Evolutionary conservation across 1,140 invertebrate species (phyloP), one percentile per base, ranked within the genome.

Genomic region (Bombus impatiens): DNA sequence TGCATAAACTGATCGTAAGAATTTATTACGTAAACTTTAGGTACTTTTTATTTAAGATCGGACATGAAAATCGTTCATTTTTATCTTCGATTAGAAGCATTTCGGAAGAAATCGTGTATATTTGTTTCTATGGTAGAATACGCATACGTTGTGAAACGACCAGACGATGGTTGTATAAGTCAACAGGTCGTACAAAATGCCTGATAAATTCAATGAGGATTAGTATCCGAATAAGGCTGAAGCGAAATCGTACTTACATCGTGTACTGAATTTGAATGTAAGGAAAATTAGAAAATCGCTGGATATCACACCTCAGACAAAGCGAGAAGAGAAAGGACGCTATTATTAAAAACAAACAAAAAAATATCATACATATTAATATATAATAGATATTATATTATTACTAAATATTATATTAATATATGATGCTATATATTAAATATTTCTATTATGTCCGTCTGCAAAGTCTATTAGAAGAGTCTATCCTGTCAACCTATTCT

Each of bases 391-490:
- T 90, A 92, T 91, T 92, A 93, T 92, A 93, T 93, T 92, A 92
- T 89, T 92, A 92, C 88, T 87, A 80, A 91, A 93, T 92, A 92
- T 92, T 92, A 90, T 92, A 92, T 90, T 87, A 92, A 91, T 92
- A 92, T 92, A 93, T 84, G 87, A 92, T 93, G 89, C 93, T 94
- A 93, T 94, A 94, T 91, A 94, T 94, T 92, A 94, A 94, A 93
- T 94, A 94, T 95, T 94, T 94, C 94, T 95, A 95, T 95, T 95
- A 95, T 93, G 94, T 94, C 92, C 92, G 92, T 94, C 93, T 94
- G 94, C 94, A 95, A 94, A 95, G 94, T 95, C 94, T 95, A 95
- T 95, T 94, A 94, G 93, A 93, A 94, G 94, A 95, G 94, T 95
- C 93, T 94, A 95, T 94, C 93, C 92, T 92, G 84, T 91, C 91